Base-by-base conservation (phyloP, 2,113 vertebrate species). In the Myocastor coypus region DNA sequence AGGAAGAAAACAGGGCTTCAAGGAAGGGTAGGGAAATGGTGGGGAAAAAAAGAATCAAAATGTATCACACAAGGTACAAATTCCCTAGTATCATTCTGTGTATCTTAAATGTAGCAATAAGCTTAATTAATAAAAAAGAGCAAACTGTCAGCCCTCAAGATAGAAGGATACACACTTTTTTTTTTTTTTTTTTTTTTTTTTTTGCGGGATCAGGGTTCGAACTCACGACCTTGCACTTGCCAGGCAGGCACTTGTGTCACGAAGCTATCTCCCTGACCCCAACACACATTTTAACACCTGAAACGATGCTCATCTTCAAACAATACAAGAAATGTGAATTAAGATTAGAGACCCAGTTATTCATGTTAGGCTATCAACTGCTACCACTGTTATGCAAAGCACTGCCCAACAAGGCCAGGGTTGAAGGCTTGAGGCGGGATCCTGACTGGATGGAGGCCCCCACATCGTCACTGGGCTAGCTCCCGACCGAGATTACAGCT, bases 251-350 rank as follows among this genome's bases (percentile, higher is more conserved):
- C 46, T 46, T 46, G 46, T 46, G 46, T 8, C 46, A 46, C 46
- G 46, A 8, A 46, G 46, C 46, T 46, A 46, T 46, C 46, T 46
- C 46, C 46, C 46, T 8, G 8, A 8, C 46, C 46, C 46, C 46
- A 8, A 46, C 81, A 84, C 12, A 10, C 19, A 73, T 89, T 91
- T 86, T 55, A 90, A 87, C n/a, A 63, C 78, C 30, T 89, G 52
- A 95, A 94, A 97, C 80, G 30, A 92, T 71, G 42, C 7, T 94
- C 42, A 42, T n/a, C 14, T 80, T 83, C 63, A 92, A 37, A 68
- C 16, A 63, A 32, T 46, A 52, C 30, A 92, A n/a, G 73, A 92
- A 89, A 96, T 61, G 61, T 37, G 91, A 86, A 91, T 80, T 87
- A 84, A 92, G 94, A 64, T n/a, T 50, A 84, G 10, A 83, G 57